Conservation (phyloP, 2,113 vertebrate genomes). For the Mastomys coucha region DNA sequence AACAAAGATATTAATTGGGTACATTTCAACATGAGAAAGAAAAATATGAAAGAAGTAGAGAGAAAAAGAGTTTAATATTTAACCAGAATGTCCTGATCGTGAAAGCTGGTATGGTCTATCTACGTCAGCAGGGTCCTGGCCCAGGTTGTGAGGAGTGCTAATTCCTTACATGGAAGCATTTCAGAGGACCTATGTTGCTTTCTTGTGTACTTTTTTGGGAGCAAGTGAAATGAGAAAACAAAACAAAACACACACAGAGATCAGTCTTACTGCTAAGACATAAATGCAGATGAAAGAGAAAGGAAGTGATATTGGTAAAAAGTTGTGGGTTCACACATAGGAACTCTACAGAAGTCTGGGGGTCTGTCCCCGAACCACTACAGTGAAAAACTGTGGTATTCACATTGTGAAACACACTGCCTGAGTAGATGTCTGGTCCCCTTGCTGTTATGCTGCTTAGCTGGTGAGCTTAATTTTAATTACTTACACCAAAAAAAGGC, state of each 20-base stretch:
- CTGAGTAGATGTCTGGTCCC: background rate
- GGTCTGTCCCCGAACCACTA: background rate
- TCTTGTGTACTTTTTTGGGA: background rate
- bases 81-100: background rate
- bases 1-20: background rate
- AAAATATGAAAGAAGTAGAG: background rate
- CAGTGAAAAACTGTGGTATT: background rate
- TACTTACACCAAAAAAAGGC: background rate
- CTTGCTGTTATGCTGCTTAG: background rate
- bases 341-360: background rate
- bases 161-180: background rate
- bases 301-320: background rate
- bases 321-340: background rate
- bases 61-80: conserved; percentile 46
- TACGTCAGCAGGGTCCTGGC: background rate
- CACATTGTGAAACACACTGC: background rate
- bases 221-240: conserved; percentile 21
- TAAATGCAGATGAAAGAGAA: background rate
- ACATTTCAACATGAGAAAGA: conserved; percentile 54
- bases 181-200: background rate
- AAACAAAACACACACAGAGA: background rate
- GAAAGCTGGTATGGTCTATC: background rate
- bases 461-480: background rate
- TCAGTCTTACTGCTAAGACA: background rate
- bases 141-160: background rate